Evolutionary conservation across 2,797 vertebrate genomes (phyloP).

Genomic region (Neosilurus hyrtlii): DNA sequence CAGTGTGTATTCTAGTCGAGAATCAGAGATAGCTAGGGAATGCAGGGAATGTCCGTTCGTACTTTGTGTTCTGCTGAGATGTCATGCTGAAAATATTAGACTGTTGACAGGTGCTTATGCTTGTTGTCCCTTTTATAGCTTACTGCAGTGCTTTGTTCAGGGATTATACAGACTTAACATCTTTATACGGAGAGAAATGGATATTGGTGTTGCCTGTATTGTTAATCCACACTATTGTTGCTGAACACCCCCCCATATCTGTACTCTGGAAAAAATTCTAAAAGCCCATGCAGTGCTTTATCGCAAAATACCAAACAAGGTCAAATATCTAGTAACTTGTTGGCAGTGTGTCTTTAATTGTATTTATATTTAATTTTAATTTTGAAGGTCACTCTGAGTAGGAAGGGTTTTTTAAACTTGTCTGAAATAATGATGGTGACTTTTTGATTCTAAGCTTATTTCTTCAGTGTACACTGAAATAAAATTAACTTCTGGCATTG

Average conservation of each 20-base stretch:
- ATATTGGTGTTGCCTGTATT: background rate
- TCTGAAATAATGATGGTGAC: too few relatives aligned
- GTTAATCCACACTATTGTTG: background rate
- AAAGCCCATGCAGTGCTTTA: background rate
- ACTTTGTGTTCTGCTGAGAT: constrained; percentile 29
- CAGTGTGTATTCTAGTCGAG: constrained; percentile 31
- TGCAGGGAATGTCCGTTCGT: constrained; percentile 60
- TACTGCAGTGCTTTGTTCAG: constrained; percentile 25
- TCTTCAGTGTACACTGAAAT: background rate
- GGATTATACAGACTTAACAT: constrained; percentile 25
- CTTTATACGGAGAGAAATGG: background rate
- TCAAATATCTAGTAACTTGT: constrained; percentile 36
- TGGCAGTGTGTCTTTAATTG: constrained; percentile 38
- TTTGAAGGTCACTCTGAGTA: too few relatives aligned
- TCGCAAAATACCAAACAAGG: constrained; percentile 4
- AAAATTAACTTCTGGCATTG: constrained; percentile 7
- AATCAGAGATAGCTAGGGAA: constrained; percentile 57
- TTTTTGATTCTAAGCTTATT: constrained; percentile 1
- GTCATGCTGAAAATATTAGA: constrained; percentile 50
- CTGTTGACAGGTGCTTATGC: constrained; percentile 67
- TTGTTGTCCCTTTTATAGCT: constrained; percentile 47
- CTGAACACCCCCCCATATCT: too few relatives aligned
- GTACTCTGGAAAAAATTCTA: background rate
- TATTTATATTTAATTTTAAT: constrained; percentile 48
- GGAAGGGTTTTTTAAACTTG: too few relatives aligned